Evolutionary conservation across 2,113 vertebrate genomes (phyloP).

Genomic region (Cavia porcellus): DNA sequence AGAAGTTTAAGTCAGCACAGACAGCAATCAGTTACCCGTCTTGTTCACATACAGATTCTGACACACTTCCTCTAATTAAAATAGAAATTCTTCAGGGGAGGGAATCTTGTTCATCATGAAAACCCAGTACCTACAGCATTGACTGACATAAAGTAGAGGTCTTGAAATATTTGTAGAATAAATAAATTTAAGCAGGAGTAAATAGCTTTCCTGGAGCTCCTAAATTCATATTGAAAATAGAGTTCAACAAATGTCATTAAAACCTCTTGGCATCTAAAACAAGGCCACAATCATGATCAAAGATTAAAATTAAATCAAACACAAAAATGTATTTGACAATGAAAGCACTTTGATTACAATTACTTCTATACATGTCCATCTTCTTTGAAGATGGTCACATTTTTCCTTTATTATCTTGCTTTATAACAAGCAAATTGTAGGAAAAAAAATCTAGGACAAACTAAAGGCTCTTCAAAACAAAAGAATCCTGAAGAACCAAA

Average conservation of each 20-base stretch:
- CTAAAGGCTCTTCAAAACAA: not conserved
- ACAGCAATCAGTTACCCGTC: not conserved
- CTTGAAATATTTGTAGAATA: not conserved
- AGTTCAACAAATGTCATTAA: not conserved
- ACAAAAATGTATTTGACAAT: not conserved
- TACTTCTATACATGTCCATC: not conserved
- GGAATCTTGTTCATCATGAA: accelerated
- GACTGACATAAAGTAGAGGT: not conserved
- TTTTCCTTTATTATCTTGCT: not conserved
- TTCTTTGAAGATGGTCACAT: not conserved
- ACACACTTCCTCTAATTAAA: not conserved
- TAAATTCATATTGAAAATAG: not conserved
- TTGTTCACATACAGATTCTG: not conserved
- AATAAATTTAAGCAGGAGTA: not conserved
- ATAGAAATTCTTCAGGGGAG: not conserved
- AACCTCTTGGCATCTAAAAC: slow-evolving; percentile 6
- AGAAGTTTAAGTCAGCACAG: not conserved
- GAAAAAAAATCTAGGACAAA: slow-evolving; percentile 47
- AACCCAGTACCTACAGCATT: not conserved
- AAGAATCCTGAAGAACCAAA: not conserved
- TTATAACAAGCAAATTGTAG: not conserved
- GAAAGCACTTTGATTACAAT: not conserved
- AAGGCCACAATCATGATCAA: not conserved
- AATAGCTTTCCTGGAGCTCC: not conserved
- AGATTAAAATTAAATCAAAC: not conserved